These are phyloP conservation scores for Corythaixoides concolor DNA, from an alignment of 2,113 vertebrate genomes.

Conservation along the genomic window DNA sequence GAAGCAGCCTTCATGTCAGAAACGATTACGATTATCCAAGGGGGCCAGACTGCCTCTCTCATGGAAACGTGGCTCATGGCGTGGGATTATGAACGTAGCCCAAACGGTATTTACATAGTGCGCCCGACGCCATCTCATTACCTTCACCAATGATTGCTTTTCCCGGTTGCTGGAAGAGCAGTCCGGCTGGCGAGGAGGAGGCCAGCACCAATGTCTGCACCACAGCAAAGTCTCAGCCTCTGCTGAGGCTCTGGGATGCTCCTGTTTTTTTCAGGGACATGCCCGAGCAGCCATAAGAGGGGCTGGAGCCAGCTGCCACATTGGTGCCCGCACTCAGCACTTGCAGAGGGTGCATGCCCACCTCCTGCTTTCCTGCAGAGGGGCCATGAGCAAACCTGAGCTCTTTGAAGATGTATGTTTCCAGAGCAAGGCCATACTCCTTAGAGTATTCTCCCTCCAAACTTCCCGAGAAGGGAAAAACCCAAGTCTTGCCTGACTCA, in stretches of 20 bases:
- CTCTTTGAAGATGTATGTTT: neutral
- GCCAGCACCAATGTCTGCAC: neutral
- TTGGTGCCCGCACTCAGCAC: fast-evolving
- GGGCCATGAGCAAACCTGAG: neutral
- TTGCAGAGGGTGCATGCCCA: neutral
- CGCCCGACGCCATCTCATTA: neutral
- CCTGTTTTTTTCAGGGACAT: neutral
- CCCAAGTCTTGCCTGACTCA: neutral
- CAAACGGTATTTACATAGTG: neutral
- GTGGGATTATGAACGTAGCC: neutral
- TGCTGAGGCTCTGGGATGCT: neutral
- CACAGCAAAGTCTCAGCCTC: neutral
- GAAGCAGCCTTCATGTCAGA: constrained; percentile 60
- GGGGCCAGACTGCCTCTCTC: constrained; percentile 3
- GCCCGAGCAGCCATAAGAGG: neutral
- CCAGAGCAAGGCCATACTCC: neutral
- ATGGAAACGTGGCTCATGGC: neutral
- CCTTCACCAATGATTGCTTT: neutral
- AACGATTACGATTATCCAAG: constrained; percentile 64
- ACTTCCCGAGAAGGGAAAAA: neutral
- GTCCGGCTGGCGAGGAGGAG: neutral
- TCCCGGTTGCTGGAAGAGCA: neutral
- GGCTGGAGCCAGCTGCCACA: fast-evolving
- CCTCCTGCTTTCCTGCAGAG: neutral
- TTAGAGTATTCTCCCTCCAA: neutral